Percentiles rank a stretch among this genome's conserved stretches.
Conservation (phyloP, 2,888 invertebrate genomes). For the Netelia melanura region DNA sequence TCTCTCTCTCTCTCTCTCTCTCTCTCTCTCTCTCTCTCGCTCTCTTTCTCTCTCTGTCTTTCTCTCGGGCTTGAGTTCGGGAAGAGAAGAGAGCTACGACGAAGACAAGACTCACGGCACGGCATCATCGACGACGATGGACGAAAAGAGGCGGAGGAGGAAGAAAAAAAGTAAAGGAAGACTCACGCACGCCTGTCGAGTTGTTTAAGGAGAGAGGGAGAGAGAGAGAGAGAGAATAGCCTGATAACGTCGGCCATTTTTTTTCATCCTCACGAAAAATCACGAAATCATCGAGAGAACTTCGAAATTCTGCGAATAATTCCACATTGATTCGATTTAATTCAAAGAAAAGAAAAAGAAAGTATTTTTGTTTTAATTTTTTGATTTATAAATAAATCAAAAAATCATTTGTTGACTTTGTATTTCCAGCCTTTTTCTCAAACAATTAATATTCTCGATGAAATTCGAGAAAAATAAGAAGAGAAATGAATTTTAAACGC, state of each 20-base stretch:
- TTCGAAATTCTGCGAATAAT: conserved; percentile 41
- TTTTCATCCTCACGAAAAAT: conserved; percentile 28
- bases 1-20: not conserved
- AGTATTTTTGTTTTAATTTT: not conserved
- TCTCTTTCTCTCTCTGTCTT: conserved; percentile 58
- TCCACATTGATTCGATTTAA: conserved; percentile 16
- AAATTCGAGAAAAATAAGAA: too few species aligned
- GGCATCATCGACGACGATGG: conserved; percentile 60
- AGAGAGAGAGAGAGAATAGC: not conserved
- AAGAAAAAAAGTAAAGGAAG: conserved; percentile 18
- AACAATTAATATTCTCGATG: too few species aligned
- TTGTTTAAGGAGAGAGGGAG: conserved; percentile 48
- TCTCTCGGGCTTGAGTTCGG: conserved; percentile 20
- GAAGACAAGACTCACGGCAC: conserved; percentile 34
- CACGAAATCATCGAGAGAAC: conserved; percentile 38
- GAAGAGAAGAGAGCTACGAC: conserved; percentile 48
- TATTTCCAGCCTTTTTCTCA: too few species aligned
- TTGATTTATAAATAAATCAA: not conserved
- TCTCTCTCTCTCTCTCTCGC: not conserved
- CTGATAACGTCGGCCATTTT: conserved; percentile 49
- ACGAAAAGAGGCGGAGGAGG: not conserved
- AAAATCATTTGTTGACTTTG: too few species aligned
- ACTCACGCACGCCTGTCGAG: conserved; percentile 42
- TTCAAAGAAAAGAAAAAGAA: not conserved
- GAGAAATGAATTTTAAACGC: too few species aligned